Conservation (phyloP, 2,113 vertebrate genomes). For the Poeciliopsis retropinna region DNA sequence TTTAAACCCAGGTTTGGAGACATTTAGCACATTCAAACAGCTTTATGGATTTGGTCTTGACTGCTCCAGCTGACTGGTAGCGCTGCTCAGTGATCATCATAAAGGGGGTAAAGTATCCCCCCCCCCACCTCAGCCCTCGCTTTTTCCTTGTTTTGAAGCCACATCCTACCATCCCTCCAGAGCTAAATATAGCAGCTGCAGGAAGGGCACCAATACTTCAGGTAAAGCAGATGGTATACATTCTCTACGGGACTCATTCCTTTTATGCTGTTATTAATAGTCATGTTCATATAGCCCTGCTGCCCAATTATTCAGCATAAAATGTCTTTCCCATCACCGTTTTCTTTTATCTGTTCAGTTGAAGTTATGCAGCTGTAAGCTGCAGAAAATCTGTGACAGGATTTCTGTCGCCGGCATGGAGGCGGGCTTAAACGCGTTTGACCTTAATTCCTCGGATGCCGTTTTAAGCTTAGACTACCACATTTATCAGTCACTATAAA, state of each 20-base stretch:
- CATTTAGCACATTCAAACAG: not conserved
- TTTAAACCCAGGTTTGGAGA: not conserved
- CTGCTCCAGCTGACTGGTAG: not conserved
- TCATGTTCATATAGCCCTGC: constrained; percentile 8
- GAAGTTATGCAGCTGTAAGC: not conserved
- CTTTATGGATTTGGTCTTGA: not conserved
- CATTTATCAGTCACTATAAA: not conserved
- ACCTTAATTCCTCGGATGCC: constrained; percentile 45
- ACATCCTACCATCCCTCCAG: constrained; percentile 55
- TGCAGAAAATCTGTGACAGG: not conserved
- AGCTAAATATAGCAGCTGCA: constrained; percentile 78
- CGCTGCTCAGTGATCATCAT: constrained; percentile 16
- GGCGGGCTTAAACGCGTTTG: constrained; percentile 21
- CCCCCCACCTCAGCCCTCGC: too few relatives aligned
- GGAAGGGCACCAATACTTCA: constrained; percentile 51
- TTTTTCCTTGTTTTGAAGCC: constrained; percentile 61
- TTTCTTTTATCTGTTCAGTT: not conserved
- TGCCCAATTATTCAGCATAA: not conserved
- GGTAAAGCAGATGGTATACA: constrained; percentile 27
- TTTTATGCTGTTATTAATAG: constrained; percentile 11
- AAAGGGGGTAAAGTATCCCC: constrained; percentile 57
- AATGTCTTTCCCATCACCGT: not conserved
- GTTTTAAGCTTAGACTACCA: constrained; percentile 35
- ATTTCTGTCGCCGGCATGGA: not conserved
- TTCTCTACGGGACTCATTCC: constrained; percentile 14